Evolutionary conservation across 2,888 invertebrate species (phyloP), one percentile per base, ranked within the genome.

Genomic region (Drosophila tripunctata): DNA sequence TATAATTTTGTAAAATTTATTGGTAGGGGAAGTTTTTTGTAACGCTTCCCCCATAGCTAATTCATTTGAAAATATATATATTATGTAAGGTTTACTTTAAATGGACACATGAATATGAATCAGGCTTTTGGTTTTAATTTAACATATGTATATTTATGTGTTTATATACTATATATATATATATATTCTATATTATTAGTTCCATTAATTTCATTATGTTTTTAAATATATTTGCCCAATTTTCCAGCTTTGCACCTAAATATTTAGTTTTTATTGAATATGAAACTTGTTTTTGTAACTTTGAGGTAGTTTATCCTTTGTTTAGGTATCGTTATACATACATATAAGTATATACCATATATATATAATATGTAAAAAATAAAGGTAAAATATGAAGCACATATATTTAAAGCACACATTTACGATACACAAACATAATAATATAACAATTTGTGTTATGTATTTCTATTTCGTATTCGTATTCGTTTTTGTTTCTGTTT

Each of bases 391-490:
- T 77, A 75, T 84, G 84, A 84, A 89, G 90, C 89, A 89, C 89
- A 89, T 87, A 87, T 74, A 89, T 65, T 78, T 89, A 89, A 89
- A 89, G 89, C 90, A 89, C 89, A 89, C 90, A 90, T 87, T 88
- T 76, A 80, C 79, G 67, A 65, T 77, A 76, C 67, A 73, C 31
- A 19, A 67, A 51, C 78, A 81, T 84, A 86, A 82, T 70, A 85
- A 82, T 70, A 75, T 72, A 72, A 75, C 73, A 62, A 62, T 35
- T 33, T 56, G 17, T 51, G 19, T 51, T 67, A 56, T 38, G 24
- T 55, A 31, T 55, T 30, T 17, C 6, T 22, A 30, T 21, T 55
- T n/a, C 12, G 33, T 50, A 41, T 48, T 15, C 19, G 12, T 30
- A 30, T 40, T 38, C n/a, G 21, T 14, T 30, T 21, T 33, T 63